Base-by-base conservation (phyloP, 2,113 vertebrate genomes). In the Polyodon spathula region DNA sequence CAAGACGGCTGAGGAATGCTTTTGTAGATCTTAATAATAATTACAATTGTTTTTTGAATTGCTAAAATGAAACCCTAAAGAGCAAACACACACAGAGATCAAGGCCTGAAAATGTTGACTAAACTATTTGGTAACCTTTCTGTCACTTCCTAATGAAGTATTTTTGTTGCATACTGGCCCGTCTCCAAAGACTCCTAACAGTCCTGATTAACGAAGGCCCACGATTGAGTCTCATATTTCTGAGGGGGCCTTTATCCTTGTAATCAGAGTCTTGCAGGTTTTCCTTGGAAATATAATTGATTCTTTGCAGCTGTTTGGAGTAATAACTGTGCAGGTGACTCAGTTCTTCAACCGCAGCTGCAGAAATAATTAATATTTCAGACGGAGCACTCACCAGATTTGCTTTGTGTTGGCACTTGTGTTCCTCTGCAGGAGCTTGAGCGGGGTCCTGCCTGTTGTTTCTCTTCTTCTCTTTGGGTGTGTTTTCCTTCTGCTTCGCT, bases 221-320 rank as follows among this genome's bases (percentile, higher is more conserved):
- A 6, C 66, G 69, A 2, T 77, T 77, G 46, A 83, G 69, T 6
- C 71, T 71, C 5, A 87, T 63, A 63, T 75, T 84, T 71, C 65
- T 78, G 52, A 87, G 70, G 1, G 84, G 80, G 61, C 78, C 81
- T n/a, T 65, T 68, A 44, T 84, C 64, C 1, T 78, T 80, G 0
- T 76, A 63, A 8, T 78, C 37, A 0, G 74, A 62, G 55, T 68
- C 69, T 14, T 78, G 77, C 67, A 88, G 68, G 61, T 72, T 67
- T 41, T 88, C 84, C 16, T 80, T 80, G 67, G 84, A 87, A 56
- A 81, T 65, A 69, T 84, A 74, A 74, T 88, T 78, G 2, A 87
- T 87, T n/a, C 77, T 74, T 50, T 71, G 63, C 16, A 88, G 74
- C 72, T 78, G 67, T 37, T 71, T 67, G 68, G 70, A 74, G 61